These are phyloP conservation scores for Nycteola revayana DNA, from an alignment of 2,888 invertebrate genomes.

Conservation along the genomic window DNA sequence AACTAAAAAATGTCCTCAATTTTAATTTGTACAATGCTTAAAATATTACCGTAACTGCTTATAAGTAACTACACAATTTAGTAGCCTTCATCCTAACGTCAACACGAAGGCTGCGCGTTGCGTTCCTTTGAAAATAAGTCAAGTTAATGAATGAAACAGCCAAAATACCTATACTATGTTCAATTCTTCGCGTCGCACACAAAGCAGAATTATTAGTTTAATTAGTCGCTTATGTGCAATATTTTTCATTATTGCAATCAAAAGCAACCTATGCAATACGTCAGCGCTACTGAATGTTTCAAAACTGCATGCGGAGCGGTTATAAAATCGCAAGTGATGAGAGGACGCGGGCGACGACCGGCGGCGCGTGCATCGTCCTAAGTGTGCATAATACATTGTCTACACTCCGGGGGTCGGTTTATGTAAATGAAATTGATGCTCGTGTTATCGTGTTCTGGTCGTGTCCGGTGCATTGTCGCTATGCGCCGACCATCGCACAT, in stretches of 20 bases:
- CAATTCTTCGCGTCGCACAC: conserved; percentile 11
- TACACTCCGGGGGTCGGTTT: conserved; percentile 20
- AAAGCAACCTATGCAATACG: conserved; percentile 21
- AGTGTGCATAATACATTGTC: conserved; percentile 2
- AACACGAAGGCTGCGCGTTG: conserved; percentile 14
- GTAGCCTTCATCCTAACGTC: conserved; percentile 24
- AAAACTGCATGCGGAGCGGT: conserved; percentile 16
- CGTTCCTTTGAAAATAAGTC: conserved; percentile 9
- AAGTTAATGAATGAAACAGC: conserved; percentile 6
- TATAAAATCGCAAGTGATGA: conserved; percentile 5
- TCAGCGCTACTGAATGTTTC: conserved; percentile 20
- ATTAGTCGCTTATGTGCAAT: conserved; percentile 20
- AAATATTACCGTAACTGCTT: conserved; percentile 30
- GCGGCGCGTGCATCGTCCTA: conserved; percentile 2
- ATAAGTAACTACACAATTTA: conserved; percentile 15
- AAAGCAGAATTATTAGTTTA: conserved; percentile 10
- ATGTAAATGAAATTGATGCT: conserved; percentile 31
- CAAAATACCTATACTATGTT: conserved; percentile 1
- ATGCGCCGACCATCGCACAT: conserved; percentile 33
- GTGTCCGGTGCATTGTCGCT: conserved; percentile 39
- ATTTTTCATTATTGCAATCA: conserved; percentile 29
- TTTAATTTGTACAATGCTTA: conserved; percentile 21
- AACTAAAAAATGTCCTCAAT: conserved; percentile 34
- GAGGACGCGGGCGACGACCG: conserved; percentile 1
- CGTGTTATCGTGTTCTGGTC: conserved; percentile 23